Base-by-base conservation (phyloP, 2,888 invertebrate genomes). In the Tromatobia lineatoria region DNA sequence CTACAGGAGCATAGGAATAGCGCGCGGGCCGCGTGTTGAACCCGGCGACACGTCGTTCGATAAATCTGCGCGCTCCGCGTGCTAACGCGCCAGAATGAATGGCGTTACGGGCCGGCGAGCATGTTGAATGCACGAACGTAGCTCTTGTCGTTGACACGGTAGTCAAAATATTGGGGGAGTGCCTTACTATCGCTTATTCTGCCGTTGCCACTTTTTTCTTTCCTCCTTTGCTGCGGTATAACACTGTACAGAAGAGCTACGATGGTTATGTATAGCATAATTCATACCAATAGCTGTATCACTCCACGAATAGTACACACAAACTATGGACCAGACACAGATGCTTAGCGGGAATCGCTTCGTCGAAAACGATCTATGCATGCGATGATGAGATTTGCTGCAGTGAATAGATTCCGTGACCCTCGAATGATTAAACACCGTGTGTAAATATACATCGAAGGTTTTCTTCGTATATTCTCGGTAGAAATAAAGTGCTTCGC, bases 111-210 rank as follows among this genome's bases (percentile, higher is more conserved):
- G 88, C 92, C 91, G 90, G 83, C 90, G 92, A 91, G 88, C 93
- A 92, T 86, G 80, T 86, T 93, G 90, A 93, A 93, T 92, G 89
- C 89, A 86, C 85, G 83, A 86, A 85, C 84, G 89, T 88, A 77
- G 64, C 74, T 75, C 71, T 67, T 52, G 75, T 85, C 91, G 92
- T 92, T 92, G 92, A 93, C 92, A 92, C 91, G 90, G 90, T 91
- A 92, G 93, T 93, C 93, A 93, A 92, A 93, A 93, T 93, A 93
- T 93, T 93, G 93, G 91, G 92, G 93, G 93, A 93, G 93, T 93
- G 90, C 86, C 86, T 82, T 78, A 64, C 50, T 83, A 66, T 74
- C 74, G 71, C 66, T 77, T 57, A 61, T 66, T 61, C 38, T 47
- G 80, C 76, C 75, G 73, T 82, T 84, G 59, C 52, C 38, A 82